A percentile compares a stretch with the other conserved stretches of the same genome.
These are phyloP conservation scores for Thripadectes ignobilis DNA, from an alignment of 2,797 vertebrate species.

Conservation along the genomic window DNA sequence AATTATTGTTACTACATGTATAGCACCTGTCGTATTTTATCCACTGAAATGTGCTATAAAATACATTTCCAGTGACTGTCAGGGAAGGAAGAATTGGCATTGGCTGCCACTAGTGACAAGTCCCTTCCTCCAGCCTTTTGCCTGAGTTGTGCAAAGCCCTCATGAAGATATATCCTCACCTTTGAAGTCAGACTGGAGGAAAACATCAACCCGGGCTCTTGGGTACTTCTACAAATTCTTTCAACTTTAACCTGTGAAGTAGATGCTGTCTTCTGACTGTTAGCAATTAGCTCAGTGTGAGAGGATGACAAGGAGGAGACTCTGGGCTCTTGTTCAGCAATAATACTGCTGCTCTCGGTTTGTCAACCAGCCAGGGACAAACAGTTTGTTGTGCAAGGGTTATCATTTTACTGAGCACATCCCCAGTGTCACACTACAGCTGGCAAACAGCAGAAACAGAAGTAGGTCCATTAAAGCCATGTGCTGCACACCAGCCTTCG, in stretches of 20 bases:
- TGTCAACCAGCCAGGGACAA: conserved; percentile 58
- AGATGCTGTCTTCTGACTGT: background rate
- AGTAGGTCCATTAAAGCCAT: background rate
- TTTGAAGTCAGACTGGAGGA: background rate
- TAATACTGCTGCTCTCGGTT: background rate
- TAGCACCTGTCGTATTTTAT: conserved; percentile 12
- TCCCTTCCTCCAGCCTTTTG: background rate
- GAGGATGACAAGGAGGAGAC: background rate
- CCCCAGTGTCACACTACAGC: conserved; percentile 47
- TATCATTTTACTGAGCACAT: conserved; percentile 38
- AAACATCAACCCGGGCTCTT: background rate
- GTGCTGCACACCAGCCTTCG: background rate
- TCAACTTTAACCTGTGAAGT: conserved; percentile 11
- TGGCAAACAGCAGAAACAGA: conserved; percentile 45
- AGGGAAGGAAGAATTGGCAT: background rate
- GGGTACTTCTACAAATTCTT: background rate
- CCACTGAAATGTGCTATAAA: background rate
- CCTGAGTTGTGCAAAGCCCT: background rate
- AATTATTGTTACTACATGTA: conserved; percentile 6
- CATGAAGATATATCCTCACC: background rate
- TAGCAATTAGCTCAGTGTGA: background rate
- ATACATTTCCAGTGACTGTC: background rate
- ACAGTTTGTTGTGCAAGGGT: conserved; percentile 41
- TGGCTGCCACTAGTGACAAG: background rate
- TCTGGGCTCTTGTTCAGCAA: conserved; percentile 28